These are phyloP conservation scores for Hafferia zeledoni DNA, from an alignment of 2,797 vertebrate species.

Conservation along the genomic window DNA sequence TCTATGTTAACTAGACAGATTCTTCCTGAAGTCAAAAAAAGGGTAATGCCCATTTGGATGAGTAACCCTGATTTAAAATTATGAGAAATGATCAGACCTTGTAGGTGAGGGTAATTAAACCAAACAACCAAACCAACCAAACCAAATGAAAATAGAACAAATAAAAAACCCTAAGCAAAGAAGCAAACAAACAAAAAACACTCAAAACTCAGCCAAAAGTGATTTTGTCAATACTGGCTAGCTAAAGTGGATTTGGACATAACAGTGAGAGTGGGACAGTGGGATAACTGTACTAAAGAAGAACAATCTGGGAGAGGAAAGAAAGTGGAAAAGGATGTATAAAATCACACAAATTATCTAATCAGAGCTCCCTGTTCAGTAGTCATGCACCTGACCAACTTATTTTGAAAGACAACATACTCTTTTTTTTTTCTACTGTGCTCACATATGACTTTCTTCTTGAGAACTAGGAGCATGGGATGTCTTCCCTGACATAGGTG, in stretches of 20 bases:
- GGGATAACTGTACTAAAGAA: background rate
- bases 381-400: background rate
- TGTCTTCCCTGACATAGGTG: background rate
- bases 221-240: too few relatives aligned
- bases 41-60: background rate
- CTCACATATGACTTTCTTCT: background rate
- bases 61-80: background rate
- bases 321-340: background rate
- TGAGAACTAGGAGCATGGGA: background rate
- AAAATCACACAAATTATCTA: background rate
- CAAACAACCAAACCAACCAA: background rate
- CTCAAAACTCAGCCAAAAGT: too few relatives aligned
- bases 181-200: too few relatives aligned
- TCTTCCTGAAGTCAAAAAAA: background rate
- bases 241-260: background rate
- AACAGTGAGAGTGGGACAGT: background rate
- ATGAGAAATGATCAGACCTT: background rate
- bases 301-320: background rate
- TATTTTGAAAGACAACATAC: background rate
- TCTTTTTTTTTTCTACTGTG: background rate
- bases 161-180: too few relatives aligned
- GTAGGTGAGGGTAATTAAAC: background rate
- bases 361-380: background rate
- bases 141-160: too few relatives aligned
- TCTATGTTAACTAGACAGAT: background rate